Base-by-base conservation (phyloP, 1,140 invertebrate species). In the Melipona quadrifasciata region DNA sequence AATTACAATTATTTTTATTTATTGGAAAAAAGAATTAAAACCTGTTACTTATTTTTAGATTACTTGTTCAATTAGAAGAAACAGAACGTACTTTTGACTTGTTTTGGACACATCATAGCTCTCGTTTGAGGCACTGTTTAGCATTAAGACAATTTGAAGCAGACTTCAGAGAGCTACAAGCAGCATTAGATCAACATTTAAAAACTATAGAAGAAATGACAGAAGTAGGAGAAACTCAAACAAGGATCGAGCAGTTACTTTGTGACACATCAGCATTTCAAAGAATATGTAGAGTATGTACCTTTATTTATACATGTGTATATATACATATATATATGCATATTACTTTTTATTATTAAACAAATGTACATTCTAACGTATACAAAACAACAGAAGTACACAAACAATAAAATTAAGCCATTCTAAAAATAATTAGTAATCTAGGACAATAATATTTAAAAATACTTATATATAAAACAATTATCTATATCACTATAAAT, bases 61-160 rank as follows among this genome's bases (percentile, higher is more conserved):
- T 99, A 93, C 95, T 99, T 68, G 97, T 98, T 55, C 98, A 99
- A 95, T 95, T 99, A 89, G 98, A 99, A 93, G 98, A 99, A 95
- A 99, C 98, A 80, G 98, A 99, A 94, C 96, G 96, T 89, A 97
- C 97, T 76, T 99, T 99, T 94, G 98, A 99, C 92, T 96, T 97
- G 86, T 99, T 99, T 95, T 99, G 98, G 98, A 96, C 96, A 31
- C 96, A 97, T 90, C 98, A 99, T 95, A 97, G 98, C 90, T 96
- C 96, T 71, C 97, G 98, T 92, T 95, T 99, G 89, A 97, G 97
- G 86, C 97, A 99, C 92, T 99, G 98, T 95, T 95, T 99, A 76
- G 97, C 97, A 87, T 96, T 99, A 88, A 95, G 98, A 90, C 96
- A 97, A 91, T 99, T 99, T 92, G 98, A 99, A 93, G 97, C 97